A percentile compares a stretch with the other conserved stretches of the same genome.
Conservation (phyloP, 1,140 invertebrate genomes). For the Alviniconcha marisindica region DNA sequence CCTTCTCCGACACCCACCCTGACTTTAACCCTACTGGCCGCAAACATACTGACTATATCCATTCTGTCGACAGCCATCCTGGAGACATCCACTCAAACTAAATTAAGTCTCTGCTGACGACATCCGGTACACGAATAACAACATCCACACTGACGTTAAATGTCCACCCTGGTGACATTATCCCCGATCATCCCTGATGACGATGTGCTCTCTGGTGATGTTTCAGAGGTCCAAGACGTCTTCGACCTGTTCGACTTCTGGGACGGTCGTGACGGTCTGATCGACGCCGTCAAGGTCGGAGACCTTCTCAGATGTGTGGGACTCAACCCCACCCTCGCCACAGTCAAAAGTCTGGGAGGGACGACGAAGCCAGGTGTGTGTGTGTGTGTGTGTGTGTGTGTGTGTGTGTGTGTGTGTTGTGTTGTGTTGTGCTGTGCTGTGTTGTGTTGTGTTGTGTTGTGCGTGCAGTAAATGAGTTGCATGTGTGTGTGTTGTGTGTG, state of each 20-base stretch:
- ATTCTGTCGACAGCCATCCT: too few species aligned
- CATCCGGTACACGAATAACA: neutral
- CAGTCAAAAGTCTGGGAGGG: slow-evolving; percentile 93
- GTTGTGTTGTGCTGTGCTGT: too few species aligned
- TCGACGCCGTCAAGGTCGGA: slow-evolving; percentile 80
- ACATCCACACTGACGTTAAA: neutral
- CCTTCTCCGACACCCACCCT: too few species aligned
- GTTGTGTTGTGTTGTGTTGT: too few species aligned
- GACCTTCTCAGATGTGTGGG: slow-evolving; percentile 94
- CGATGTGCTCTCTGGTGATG: neutral
- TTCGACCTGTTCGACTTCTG: slow-evolving; percentile 76
- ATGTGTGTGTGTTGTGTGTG: too few species aligned
- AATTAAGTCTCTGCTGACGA: too few species aligned
- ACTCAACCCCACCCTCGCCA: slow-evolving; percentile 92
- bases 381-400: neutral
- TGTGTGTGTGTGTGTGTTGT: slow-evolving; percentile 6
- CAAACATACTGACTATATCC: too few species aligned
- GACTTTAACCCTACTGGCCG: too few species aligned
- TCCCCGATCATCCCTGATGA: neutral
- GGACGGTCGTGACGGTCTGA: slow-evolving; percentile 73
- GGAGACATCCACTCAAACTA: too few species aligned
- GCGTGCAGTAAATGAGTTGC: too few species aligned
- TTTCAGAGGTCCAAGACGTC: slow-evolving; percentile 73
- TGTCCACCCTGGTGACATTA: neutral
- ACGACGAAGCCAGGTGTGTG: slow-evolving; percentile 93